phyloP scores from a whole-genome alignment of 2,888 invertebrate species.

The Beris morrisii region DNA sequence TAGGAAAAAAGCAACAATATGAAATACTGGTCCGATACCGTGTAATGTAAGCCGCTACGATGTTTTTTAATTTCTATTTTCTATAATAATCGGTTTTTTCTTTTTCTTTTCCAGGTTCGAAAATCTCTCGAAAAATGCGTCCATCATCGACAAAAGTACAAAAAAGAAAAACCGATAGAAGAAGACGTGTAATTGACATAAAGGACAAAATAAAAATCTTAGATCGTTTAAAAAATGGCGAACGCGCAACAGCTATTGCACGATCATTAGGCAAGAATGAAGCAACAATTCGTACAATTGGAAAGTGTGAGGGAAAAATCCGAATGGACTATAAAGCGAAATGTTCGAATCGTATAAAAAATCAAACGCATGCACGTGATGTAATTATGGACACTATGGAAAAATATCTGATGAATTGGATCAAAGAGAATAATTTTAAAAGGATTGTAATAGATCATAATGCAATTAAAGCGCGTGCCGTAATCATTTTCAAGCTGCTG shows the following conservation, averaged over 20 bases:
- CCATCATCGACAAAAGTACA: too few species aligned
- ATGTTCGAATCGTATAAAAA: conserved; percentile 26
- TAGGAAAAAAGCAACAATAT: too few species aligned
- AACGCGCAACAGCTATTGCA: conserved; percentile 36
- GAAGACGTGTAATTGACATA: neutral
- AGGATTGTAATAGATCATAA: conserved; percentile 37
- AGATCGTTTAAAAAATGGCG: neutral
- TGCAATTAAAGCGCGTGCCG: neutral
- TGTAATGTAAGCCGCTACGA: too few species aligned
- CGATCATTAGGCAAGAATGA: conserved; percentile 42
- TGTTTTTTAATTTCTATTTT: too few species aligned
- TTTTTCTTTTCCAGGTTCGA: too few species aligned
- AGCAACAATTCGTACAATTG: conserved; percentile 42
- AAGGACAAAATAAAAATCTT: conserved; percentile 17
- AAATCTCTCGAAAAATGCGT: too few species aligned
- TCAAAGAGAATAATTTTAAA: conserved; percentile 39
- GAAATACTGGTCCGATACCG: too few species aligned
- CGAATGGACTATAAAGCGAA: conserved; percentile 37
- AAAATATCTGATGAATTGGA: conserved; percentile 41
- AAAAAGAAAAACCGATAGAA: neutral
- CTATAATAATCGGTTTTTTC: too few species aligned
- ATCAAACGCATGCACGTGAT: conserved; percentile 38
- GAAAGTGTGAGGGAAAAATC: conserved; percentile 41
- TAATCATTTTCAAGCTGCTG: neutral
- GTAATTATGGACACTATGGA: conserved; percentile 43